These are phyloP conservation scores for Sylvilagus floridanus DNA, from an alignment of 2,797 vertebrate species.

Conservation along the genomic window DNA sequence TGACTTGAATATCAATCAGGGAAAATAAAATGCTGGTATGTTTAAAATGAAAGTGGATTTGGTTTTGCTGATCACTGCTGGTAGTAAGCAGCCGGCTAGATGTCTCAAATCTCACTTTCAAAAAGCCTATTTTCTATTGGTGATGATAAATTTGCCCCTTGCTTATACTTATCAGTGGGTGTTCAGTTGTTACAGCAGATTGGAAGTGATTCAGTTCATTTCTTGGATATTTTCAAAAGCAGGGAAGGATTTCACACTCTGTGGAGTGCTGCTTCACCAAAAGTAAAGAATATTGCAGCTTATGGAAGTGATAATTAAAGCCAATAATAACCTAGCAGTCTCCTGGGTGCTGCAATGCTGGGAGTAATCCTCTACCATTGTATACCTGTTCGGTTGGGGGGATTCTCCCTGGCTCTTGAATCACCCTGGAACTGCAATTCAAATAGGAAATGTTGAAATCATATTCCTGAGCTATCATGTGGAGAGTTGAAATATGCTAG, in stretches of 20 bases:
- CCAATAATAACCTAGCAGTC: conserved; percentile 78
- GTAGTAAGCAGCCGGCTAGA: conserved; percentile 66
- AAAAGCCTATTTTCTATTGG: conserved; percentile 79
- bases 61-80: conserved; percentile 72
- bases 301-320: conserved; percentile 82
- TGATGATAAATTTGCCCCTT: conserved; percentile 81
- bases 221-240: conserved; percentile 80
- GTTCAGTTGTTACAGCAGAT: conserved; percentile 79
- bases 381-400: conserved; percentile 53
- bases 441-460: conserved; percentile 58
- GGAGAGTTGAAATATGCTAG: conserved; percentile 68
- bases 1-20: conserved; percentile 68
- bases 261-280: conserved; percentile 72
- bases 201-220: conserved; percentile 80
- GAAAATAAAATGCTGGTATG: conserved; percentile 70
- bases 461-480: conserved; percentile 41
- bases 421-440: conserved; percentile 56
- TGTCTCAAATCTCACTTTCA: conserved; percentile 79
- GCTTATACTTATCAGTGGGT: conserved; percentile 82
- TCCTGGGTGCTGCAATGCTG: conserved; percentile 34
- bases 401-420: not conserved
- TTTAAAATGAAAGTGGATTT: conserved; percentile 78
- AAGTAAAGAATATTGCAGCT: conserved; percentile 80
- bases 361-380: conserved; percentile 58
- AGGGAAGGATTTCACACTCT: conserved; percentile 82